Percentiles rank a stretch among this genome's conserved stretches.
Evolutionary conservation across 2,113 vertebrate species (phyloP).

Genomic region (Neogobius melanostomus): DNA sequence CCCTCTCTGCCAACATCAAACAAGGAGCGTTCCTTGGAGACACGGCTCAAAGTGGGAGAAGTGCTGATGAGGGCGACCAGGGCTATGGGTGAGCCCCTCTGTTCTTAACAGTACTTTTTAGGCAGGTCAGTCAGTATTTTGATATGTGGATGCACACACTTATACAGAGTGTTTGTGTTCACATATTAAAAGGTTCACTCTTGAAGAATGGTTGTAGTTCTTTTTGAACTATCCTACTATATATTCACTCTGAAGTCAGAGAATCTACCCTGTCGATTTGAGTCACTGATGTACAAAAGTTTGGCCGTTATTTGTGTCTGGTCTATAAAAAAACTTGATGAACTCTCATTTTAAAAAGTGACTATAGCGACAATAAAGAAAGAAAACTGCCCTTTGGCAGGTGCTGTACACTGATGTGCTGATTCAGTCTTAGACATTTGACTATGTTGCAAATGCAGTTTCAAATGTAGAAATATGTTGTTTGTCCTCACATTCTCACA

Average conservation of each 20-base stretch:
- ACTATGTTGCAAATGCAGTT: neutral
- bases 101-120: neutral
- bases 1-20: constrained; percentile 33
- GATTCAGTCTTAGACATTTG: neutral
- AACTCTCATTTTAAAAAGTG: neutral
- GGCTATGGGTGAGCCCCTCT: constrained; percentile 83
- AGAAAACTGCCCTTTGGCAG: constrained; percentile 1
- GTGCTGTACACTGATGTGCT: neutral
- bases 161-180: neutral
- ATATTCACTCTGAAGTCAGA: constrained; percentile 37
- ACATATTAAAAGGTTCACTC: constrained; percentile 29
- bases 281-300: constrained; percentile 30
- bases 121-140: no score
- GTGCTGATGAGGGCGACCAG: constrained; percentile 88
- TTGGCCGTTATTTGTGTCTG: constrained; percentile 12
- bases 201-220: constrained; percentile 21
- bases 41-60: constrained; percentile 91
- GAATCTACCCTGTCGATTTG: constrained; percentile 26
- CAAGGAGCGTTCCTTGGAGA: constrained; percentile 64
- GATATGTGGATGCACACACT: no score
- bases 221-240: constrained; percentile 1
- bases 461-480: neutral
- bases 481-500: neutral
- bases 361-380: neutral
- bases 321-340: neutral